Evolutionary conservation across 2,888 invertebrate species (phyloP).

Genomic region (Carabus problematicus): DNA sequence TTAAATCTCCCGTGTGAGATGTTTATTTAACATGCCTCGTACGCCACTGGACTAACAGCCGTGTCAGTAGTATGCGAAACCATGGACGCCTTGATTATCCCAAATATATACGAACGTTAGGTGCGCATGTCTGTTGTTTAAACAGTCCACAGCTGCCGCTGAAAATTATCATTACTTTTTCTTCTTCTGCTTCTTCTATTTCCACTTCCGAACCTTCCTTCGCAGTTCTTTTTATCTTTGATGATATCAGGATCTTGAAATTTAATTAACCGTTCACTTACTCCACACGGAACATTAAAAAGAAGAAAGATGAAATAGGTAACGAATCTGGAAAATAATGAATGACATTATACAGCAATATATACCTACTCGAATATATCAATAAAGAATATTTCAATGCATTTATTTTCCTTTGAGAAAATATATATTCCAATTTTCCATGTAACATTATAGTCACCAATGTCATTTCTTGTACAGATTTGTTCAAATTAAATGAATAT

Average conservation of each 20-base stretch:
- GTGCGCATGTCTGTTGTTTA: conserved; percentile 10
- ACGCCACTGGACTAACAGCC: conserved; percentile 3
- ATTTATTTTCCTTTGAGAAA: too few species aligned
- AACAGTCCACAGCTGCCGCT: not conserved
- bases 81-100: conserved; percentile 7
- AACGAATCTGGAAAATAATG: too few species aligned
- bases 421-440: too few species aligned
- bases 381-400: too few species aligned
- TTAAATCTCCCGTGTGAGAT: not conserved
- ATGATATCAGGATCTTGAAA: not conserved
- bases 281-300: not conserved
- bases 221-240: not conserved
- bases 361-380: too few species aligned
- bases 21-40: conserved; percentile 8
- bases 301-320: too few species aligned
- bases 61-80: conserved; percentile 6
- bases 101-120: conserved; percentile 6
- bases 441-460: too few species aligned
- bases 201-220: not conserved
- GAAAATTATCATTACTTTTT: not conserved
- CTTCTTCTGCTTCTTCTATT: too few species aligned
- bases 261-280: conserved; percentile 12
- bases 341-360: too few species aligned
- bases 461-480: too few species aligned
- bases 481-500: too few species aligned